These are phyloP conservation scores for Potamarius usumacintae DNA, from an alignment of 2,113 vertebrate genomes.

Conservation along the genomic window DNA sequence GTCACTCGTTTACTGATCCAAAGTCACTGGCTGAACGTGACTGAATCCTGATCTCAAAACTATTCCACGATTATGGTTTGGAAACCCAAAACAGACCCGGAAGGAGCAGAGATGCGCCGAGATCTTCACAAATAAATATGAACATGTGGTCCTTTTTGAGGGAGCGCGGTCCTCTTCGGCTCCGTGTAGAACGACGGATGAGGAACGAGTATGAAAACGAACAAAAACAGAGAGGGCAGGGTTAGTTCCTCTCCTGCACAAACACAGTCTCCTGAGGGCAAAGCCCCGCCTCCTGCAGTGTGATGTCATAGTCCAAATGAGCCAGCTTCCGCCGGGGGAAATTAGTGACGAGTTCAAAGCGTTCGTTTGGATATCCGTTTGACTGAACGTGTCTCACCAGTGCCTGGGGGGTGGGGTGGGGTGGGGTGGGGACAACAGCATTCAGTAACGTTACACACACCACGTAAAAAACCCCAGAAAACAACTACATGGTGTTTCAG, in stretches of 20 bases:
- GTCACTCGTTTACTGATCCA: background rate
- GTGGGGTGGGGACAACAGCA: background rate
- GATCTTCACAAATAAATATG: conserved; percentile 54
- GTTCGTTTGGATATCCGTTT: conserved; percentile 97
- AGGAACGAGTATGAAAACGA: conserved; percentile 57
- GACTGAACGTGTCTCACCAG: conserved; percentile 94
- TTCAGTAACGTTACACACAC: background rate
- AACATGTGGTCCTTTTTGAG: conserved; percentile 27
- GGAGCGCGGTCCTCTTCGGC: conserved; percentile 34
- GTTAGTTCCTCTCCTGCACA: conserved; percentile 98
- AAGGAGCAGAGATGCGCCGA: conserved; percentile 25
- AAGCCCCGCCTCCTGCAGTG: conserved; percentile 95
- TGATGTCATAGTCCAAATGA: conserved; percentile 99
- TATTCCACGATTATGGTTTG: background rate
- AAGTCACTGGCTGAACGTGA: background rate
- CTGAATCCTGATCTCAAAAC: background rate
- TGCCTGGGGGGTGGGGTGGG: conserved; percentile 79
- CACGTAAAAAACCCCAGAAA: background rate
- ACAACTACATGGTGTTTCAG: background rate
- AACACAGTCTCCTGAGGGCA: conserved; percentile 99
- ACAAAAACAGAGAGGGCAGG: background rate
- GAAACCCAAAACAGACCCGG: background rate
- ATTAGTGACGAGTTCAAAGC: conserved; percentile 98
- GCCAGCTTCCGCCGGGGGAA: conserved; percentile 96
- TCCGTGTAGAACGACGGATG: conserved; percentile 52